Evolutionary conservation across 2,113 vertebrate species (phyloP).

Genomic region (Eretmochelys imbricata): DNA sequence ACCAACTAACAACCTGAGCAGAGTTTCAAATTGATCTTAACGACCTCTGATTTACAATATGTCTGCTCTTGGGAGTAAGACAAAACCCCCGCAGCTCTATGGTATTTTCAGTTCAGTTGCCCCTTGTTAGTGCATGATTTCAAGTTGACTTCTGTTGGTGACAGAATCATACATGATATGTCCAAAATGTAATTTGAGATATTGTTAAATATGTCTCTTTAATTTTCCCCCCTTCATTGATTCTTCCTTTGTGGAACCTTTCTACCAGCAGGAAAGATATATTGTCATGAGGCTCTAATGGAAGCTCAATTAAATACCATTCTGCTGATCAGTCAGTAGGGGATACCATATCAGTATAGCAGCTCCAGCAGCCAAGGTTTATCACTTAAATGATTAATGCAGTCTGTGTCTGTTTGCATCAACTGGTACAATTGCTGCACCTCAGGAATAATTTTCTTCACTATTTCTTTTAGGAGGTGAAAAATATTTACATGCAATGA

Average conservation of each 20-base stretch:
- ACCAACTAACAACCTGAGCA: conserved; percentile 1
- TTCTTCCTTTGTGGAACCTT: background rate
- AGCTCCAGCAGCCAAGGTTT: background rate
- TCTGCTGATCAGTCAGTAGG: background rate
- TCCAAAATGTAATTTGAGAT: background rate
- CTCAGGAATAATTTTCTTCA: background rate
- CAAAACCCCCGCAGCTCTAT: background rate
- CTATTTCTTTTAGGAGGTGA: background rate
- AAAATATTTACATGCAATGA: background rate
- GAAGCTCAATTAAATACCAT: background rate
- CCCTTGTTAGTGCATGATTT: background rate
- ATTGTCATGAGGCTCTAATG: background rate
- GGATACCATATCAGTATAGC: background rate
- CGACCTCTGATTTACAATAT: background rate
- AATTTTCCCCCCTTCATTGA: conserved; percentile 9
- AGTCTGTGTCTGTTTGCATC: background rate
- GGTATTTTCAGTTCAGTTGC: background rate
- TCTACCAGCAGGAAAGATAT: background rate
- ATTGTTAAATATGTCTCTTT: background rate
- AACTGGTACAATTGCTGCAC: background rate
- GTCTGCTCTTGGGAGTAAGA: background rate
- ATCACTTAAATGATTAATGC: background rate
- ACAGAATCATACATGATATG: background rate
- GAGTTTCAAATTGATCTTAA: conserved; percentile 33
- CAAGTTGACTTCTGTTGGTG: background rate